A percentile compares a stretch with the other conserved stretches of the same genome.
Conservation (phyloP, 2,888 invertebrate genomes). For the Sipha maydis region DNA sequence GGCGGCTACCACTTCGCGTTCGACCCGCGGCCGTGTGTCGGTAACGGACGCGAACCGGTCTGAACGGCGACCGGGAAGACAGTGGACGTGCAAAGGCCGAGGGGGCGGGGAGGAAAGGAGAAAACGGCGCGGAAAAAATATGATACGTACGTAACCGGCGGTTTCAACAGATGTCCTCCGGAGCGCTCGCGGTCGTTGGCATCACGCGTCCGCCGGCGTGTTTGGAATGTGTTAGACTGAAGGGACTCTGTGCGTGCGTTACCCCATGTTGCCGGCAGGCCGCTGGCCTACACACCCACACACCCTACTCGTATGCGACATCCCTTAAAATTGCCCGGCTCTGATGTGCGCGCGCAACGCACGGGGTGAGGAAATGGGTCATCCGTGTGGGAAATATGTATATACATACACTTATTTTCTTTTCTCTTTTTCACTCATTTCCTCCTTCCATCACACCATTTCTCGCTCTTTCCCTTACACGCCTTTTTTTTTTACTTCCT, state of each 20-base stretch:
- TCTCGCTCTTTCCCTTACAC: background rate
- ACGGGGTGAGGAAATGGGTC: slow-evolving; percentile 57
- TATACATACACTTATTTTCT: background rate
- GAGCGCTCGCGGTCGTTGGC: slow-evolving; percentile 44
- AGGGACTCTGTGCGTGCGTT: slow-evolving; percentile 5
- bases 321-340: slow-evolving; percentile 62
- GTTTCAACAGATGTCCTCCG: slow-evolving; percentile 54
- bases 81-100: background rate
- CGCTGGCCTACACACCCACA: slow-evolving; percentile 59
- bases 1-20: no score
- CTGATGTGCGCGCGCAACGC: slow-evolving; percentile 51
- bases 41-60: no score
- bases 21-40: background rate
- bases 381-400: slow-evolving; percentile 57
- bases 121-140: no score
- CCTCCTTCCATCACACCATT: background rate
- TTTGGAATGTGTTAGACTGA: slow-evolving; percentile 18
- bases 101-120: no score
- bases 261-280: slow-evolving; percentile 51
- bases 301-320: slow-evolving; percentile 54
- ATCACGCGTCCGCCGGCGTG: slow-evolving; percentile 35
- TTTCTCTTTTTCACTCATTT: background rate
- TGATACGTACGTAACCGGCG: background rate
- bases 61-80: no score
- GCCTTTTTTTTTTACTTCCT: background rate